Conservation (phyloP, 2,113 vertebrate genomes). For the Python bivittatus region DNA sequence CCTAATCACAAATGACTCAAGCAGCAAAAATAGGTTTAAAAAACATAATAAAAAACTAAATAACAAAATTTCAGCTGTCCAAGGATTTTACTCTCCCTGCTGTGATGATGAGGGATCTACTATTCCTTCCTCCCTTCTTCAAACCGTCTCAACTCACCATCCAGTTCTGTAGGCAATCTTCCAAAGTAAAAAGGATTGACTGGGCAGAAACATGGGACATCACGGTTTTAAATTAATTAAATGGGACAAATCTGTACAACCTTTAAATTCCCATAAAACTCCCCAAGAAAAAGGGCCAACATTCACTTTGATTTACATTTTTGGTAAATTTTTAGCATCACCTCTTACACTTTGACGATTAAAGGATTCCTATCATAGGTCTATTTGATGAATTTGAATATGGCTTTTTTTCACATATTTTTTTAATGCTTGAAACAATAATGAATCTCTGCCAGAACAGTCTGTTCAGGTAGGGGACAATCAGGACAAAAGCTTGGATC, state of each 20-base stretch:
- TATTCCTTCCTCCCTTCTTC: neutral
- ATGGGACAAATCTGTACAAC: neutral
- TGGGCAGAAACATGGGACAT: neutral
- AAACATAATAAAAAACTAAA: neutral
- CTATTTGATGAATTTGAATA: neutral
- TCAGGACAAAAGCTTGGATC: slow-evolving; percentile 2
- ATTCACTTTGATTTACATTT: neutral
- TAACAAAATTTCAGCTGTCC: neutral
- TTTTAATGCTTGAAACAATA: slow-evolving; percentile 8
- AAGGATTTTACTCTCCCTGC: neutral
- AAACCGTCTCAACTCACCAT: neutral
- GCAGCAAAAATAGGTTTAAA: neutral
- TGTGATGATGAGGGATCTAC: neutral
- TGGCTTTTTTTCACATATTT: neutral
- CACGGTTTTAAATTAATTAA: neutral
- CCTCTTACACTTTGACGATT: neutral
- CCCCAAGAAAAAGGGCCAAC: neutral
- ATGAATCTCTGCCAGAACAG: neutral
- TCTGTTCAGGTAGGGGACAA: neutral
- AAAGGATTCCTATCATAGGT: neutral
- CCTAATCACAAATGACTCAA: neutral
- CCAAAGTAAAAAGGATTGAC: neutral
- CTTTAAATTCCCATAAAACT: neutral
- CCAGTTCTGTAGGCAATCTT: neutral
- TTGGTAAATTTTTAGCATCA: neutral